phyloP scores from a whole-genome alignment of 2,113 vertebrate genomes.

The Cebidichthys violaceus region DNA sequence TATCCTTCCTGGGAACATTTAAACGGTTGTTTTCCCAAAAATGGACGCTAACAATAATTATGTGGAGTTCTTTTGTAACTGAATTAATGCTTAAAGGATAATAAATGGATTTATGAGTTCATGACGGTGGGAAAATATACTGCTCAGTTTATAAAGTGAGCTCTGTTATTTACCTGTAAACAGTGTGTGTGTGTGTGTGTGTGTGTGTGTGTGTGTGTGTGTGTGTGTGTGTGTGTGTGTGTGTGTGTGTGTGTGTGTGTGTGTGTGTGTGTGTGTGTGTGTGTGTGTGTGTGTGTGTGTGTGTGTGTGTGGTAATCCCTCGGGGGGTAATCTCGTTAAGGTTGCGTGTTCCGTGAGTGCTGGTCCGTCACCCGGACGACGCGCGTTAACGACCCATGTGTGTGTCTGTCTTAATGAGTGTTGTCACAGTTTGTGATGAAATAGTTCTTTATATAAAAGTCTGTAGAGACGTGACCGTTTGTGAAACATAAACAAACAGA shows the following conservation, averaged over 20 bases:
- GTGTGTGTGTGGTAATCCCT: conserved; percentile 65
- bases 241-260: too few species aligned
- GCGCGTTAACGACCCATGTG: neutral
- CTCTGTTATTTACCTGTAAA: conserved; percentile 13
- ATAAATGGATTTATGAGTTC: neutral
- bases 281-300: neutral
- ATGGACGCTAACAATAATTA: neutral
- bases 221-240: too few species aligned
- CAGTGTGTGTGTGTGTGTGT: neutral
- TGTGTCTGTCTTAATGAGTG: neutral
- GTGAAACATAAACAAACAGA: neutral
- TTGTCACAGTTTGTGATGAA: neutral
- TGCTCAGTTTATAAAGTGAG: neutral
- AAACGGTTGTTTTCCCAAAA: too few species aligned
- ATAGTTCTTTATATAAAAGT: neutral
- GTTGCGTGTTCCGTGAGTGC: conserved; percentile 55
- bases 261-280: too few species aligned
- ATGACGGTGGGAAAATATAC: neutral
- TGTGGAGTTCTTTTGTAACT: neutral
- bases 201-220: neutral
- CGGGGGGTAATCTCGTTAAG: conserved; percentile 77
- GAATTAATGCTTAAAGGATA: neutral
- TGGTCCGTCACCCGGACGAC: conserved; percentile 52
- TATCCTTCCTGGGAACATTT: neutral
- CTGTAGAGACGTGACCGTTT: neutral